Percentiles rank a stretch among this genome's conserved stretches.
Evolutionary conservation across 2,797 vertebrate genomes (phyloP).

Genomic region (Caiman crocodilus): DNA sequence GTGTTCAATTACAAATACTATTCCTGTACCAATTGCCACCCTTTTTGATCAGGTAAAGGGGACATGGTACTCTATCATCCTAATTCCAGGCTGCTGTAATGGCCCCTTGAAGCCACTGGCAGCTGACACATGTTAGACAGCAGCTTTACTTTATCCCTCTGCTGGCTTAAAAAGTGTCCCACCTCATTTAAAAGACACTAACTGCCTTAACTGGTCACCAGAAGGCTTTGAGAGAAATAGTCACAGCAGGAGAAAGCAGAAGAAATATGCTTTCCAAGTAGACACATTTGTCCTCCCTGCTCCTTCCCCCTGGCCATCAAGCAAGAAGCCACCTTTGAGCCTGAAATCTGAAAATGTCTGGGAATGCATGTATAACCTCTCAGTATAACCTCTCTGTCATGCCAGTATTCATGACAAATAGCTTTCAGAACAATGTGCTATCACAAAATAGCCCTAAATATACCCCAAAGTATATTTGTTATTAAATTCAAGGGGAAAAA

Average conservation of each 20-base stretch:
- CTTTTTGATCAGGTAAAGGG: background rate
- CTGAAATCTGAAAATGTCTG: background rate
- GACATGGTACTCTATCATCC: background rate
- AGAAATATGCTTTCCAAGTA: background rate
- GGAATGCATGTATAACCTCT: background rate
- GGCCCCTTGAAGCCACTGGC: background rate
- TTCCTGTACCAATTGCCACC: background rate
- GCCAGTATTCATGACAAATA: background rate
- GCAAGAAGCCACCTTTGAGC: background rate
- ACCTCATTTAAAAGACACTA: background rate
- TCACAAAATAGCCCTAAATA: background rate
- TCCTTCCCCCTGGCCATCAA: accelerated
- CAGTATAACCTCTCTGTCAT: background rate
- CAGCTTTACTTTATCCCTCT: background rate
- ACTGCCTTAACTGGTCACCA: background rate
- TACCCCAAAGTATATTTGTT: background rate
- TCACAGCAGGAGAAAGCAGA: background rate
- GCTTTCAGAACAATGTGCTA: background rate
- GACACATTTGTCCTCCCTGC: background rate
- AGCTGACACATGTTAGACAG: background rate
- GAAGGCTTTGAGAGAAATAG: background rate
- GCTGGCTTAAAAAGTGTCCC: background rate
- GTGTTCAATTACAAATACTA: background rate
- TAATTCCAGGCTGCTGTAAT: background rate
- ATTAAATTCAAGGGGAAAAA: background rate